These are phyloP conservation scores for Choloepus hoffmanni DNA, from an alignment of 2,113 vertebrate genomes.

Conservation along the genomic window DNA sequence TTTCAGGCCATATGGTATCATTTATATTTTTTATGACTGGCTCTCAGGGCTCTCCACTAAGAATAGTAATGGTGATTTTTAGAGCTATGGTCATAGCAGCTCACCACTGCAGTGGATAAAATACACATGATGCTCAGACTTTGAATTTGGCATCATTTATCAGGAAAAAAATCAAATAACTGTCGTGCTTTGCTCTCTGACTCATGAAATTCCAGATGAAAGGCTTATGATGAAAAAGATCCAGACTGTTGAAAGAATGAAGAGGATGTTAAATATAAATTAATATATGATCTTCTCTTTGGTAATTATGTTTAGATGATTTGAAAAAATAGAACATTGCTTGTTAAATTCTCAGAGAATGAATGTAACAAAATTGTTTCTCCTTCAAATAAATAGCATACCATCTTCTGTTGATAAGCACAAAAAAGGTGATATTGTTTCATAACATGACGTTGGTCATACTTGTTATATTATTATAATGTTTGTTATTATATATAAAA, in stretches of 20 bases:
- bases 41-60: conserved; percentile 16
- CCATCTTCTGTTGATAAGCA: not conserved
- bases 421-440: not conserved
- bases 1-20: not conserved
- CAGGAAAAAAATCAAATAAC: not conserved
- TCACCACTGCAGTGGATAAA: not conserved
- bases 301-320: not conserved
- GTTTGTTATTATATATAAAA: not conserved
- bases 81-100: not conserved
- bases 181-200: not conserved
- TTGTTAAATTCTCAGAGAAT: not conserved
- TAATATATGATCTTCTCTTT: not conserved
- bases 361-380: not conserved
- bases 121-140: not conserved
- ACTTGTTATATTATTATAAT: not conserved
- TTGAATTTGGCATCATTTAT: not conserved
- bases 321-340: not conserved
- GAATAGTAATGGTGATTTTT: conserved; percentile 48
- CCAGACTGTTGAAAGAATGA: not conserved
- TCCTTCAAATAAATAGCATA: not conserved
- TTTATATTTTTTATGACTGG: conserved; percentile 66
- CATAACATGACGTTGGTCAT: not conserved
- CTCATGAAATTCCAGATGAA: not conserved
- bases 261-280: not conserved
- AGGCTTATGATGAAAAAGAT: not conserved